Conservation (phyloP, 2,113 vertebrate genomes). For the Polypterus bichir region DNA sequence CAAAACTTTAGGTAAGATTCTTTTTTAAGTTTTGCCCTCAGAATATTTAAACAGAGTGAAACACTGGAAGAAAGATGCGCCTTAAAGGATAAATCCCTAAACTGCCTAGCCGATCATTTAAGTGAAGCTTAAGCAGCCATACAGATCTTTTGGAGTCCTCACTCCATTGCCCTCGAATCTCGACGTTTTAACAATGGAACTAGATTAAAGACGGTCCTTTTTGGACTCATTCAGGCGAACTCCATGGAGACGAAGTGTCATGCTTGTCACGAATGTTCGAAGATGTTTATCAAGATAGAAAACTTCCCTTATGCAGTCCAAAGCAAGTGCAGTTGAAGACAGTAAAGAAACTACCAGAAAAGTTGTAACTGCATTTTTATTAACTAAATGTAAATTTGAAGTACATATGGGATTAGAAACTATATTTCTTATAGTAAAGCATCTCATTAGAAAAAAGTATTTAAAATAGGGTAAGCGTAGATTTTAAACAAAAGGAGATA, state of each 20-base stretch:
- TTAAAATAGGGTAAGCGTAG: too few relatives aligned
- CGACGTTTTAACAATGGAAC: conserved; percentile 36
- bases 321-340: too few relatives aligned
- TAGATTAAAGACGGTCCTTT: conserved; percentile 41
- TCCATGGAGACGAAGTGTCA: conserved; percentile 29
- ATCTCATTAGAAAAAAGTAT: too few relatives aligned
- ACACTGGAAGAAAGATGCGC: conserved; percentile 26
- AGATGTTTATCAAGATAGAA: background rate
- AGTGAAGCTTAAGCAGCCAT: conserved; percentile 39
- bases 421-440: too few relatives aligned
- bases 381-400: too few relatives aligned
- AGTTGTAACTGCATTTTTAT: too few relatives aligned
- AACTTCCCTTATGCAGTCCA: too few relatives aligned
- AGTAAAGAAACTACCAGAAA: too few relatives aligned
- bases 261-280: conserved; percentile 25
- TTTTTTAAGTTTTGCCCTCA: conserved; percentile 1
- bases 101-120: conserved; percentile 38
- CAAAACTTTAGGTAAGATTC: too few relatives aligned
- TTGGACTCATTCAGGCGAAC: conserved; percentile 34
- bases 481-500: too few relatives aligned
- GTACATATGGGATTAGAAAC: too few relatives aligned
- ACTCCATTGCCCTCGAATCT: conserved; percentile 41
- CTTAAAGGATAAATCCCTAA: conserved; percentile 32
- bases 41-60: conserved; percentile 32
- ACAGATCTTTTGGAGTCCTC: conserved; percentile 36